Conservation (phyloP, 1,140 invertebrate species). For the Stenopsyche tienmushanensis region DNA sequence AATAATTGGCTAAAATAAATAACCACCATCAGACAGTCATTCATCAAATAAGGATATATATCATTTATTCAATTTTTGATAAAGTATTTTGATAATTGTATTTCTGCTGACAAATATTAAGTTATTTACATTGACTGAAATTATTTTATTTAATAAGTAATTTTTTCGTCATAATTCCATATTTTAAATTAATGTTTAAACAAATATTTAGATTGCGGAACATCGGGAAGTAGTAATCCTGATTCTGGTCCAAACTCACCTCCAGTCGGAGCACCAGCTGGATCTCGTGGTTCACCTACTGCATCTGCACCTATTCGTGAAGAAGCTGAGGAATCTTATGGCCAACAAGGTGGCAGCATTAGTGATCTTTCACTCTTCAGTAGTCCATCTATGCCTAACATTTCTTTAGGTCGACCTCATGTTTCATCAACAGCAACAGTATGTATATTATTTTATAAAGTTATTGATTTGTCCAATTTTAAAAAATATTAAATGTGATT, state of each 20-base stretch:
- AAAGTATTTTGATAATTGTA: too few relatives aligned
- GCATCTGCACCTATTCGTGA: conserved; percentile 65
- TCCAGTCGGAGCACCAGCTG: conserved; percentile 59
- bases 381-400: conserved; percentile 94
- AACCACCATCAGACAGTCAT: too few relatives aligned
- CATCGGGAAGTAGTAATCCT: conserved; percentile 63
- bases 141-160: too few relatives aligned
- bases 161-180: too few relatives aligned
- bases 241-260: conserved; percentile 83
- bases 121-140: too few relatives aligned
- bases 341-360: conserved; percentile 43
- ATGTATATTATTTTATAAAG: conserved; percentile 16
- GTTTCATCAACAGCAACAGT: conserved; percentile 52
- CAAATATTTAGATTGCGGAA: conserved; percentile 62
- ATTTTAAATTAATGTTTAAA: too few relatives aligned
- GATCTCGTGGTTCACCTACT: conserved; percentile 54
- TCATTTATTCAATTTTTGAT: too few relatives aligned
- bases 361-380: conserved; percentile 77
- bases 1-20: too few relatives aligned
- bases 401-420: conserved; percentile 85
- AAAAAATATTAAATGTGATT: background rate
- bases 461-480: too few relatives aligned
- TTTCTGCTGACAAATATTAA: too few relatives aligned
- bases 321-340: conserved; percentile 60
- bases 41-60: too few relatives aligned